Base-by-base conservation (phyloP, 2,888 invertebrate species). In the Petrophora chlorosata region DNA sequence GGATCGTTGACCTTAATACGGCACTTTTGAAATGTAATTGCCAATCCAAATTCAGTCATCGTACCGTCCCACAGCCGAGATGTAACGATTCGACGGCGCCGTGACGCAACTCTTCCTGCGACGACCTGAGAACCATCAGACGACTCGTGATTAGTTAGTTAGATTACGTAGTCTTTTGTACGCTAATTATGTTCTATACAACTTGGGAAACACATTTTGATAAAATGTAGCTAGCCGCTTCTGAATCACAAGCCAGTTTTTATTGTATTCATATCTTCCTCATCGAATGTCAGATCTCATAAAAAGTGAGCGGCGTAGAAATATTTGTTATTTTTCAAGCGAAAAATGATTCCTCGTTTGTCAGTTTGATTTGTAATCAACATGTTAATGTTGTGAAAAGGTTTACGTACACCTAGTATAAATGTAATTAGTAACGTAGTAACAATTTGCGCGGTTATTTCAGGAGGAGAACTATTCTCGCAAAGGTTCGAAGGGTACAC, bases 401-500 rank as follows among this genome's bases (percentile, higher is more conserved):
- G 15, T 26, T 10, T n/a, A 14, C 19, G 5, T 19, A 5, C 19
- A 4, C 1, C 7, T 19, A 1, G 8, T 5, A 22, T 22, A 8
- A 22, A 5, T 22, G n/a, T 8, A 22, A 22, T 22, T 22, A 8
- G 5, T 22, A 22, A 25, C 9, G 5, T 10, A 10, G 25, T 9
- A 2, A 10, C 3, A n/a, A n/a, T n/a, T n/a, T n/a, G n/a, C n/a
- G 3, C 10, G 13, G 1, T 8, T 3, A 3, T 32, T 43, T 3
- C 76, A 94, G 94, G 94, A 56, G 94, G 94, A 34, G 93, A 92
- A 82, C 84, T 94, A 63, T 93, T 94, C 81, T 93, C 94, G 42
- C 94, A 94, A 79, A 91, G 93, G 65, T 93, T 92, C 75, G 93
- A 93, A 67, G 92, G 92, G 53, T 91, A 92, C 83, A 91, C 92